Percentiles rank a stretch among this genome's conserved stretches.
Conservation (phyloP, 2,888 invertebrate species). For the Leucophenga montana region DNA sequence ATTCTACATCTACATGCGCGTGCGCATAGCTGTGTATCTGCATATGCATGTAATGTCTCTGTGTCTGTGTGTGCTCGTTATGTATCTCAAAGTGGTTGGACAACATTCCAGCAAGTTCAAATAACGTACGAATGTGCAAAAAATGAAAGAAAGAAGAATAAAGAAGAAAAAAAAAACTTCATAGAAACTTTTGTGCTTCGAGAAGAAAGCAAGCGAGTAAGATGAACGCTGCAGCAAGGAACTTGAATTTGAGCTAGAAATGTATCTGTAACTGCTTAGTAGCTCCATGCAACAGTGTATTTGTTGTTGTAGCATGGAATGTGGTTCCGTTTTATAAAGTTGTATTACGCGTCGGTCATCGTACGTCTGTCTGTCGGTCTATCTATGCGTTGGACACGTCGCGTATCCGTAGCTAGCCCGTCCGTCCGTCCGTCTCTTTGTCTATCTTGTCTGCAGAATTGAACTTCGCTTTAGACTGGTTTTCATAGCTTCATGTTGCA, state of each 20-base stretch:
- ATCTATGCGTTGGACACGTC: not conserved
- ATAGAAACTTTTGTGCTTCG: slow-evolving; percentile 11
- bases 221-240: slow-evolving; percentile 43
- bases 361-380: slow-evolving; percentile 23
- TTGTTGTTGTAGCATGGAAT: slow-evolving; percentile 49
- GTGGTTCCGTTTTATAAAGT: slow-evolving; percentile 51
- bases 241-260: slow-evolving; percentile 48
- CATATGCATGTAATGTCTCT: not conserved
- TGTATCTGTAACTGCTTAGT: not conserved
- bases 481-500: not conserved
- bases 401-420: not conserved
- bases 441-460: slow-evolving; percentile 40
- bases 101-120: slow-evolving; percentile 64
- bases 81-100: slow-evolving; percentile 52
- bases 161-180: too few species aligned
- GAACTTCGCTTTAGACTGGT: slow-evolving; percentile 17
- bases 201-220: slow-evolving; percentile 25
- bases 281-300: slow-evolving; percentile 26
- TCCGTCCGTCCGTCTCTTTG: slow-evolving; percentile 13
- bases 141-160: slow-evolving; percentile 8
- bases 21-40: not conserved
- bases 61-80: too few species aligned
- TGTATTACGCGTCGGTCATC: not conserved
- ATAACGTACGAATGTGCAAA: slow-evolving; percentile 47
- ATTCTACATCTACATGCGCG: not conserved